These are phyloP conservation scores for Drosophila nannoptera DNA, from an alignment of 1,140 invertebrate species.

Conservation along the genomic window DNA sequence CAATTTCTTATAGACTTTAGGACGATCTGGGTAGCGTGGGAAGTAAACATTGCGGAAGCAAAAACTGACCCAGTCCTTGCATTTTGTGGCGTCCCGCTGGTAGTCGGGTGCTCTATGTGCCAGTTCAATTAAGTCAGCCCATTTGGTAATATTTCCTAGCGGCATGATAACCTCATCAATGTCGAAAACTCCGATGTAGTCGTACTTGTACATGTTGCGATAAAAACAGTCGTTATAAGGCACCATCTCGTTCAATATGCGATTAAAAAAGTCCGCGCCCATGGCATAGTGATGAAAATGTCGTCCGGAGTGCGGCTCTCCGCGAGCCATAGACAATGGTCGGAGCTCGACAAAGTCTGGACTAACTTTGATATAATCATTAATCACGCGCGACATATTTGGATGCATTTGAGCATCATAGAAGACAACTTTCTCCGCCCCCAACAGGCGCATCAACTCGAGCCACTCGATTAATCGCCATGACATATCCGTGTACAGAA, in stretches of 20 bases:
- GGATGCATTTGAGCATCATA: slow-evolving; percentile 93
- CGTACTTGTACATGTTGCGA: slow-evolving; percentile 86
- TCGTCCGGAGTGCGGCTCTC: slow-evolving; percentile 81
- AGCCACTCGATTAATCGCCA: slow-evolving; percentile 96
- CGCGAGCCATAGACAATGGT: slow-evolving; percentile 83
- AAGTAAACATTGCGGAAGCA: slow-evolving; percentile 67
- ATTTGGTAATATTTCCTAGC: slow-evolving; percentile 80
- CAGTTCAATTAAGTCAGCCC: slow-evolving; percentile 57
- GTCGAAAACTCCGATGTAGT: slow-evolving; percentile 87
- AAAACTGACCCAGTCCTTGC: slow-evolving; percentile 55
- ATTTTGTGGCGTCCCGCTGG: slow-evolving; percentile 2
- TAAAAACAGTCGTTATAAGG: slow-evolving; percentile 92
- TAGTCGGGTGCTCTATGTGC: slow-evolving; percentile 47
- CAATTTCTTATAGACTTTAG: slow-evolving; percentile 49
- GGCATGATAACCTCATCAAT: slow-evolving; percentile 90
- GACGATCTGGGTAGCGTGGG: slow-evolving; percentile 50
- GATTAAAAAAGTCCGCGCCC: slow-evolving; percentile 45
- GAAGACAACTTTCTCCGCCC: slow-evolving; percentile 93
- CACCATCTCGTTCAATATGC: slow-evolving; percentile 86
- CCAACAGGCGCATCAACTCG: slow-evolving; percentile 90
- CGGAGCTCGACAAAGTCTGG: slow-evolving; percentile 82
- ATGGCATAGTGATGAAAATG: slow-evolving; percentile 83
- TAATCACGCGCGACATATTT: slow-evolving; percentile 91
- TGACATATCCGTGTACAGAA: slow-evolving; percentile 92
- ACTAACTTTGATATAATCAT: slow-evolving; percentile 37